Evolutionary conservation across 2,113 vertebrate species (phyloP), one percentile per base, ranked within the genome.

Genomic region (Scomber scombrus): DNA sequence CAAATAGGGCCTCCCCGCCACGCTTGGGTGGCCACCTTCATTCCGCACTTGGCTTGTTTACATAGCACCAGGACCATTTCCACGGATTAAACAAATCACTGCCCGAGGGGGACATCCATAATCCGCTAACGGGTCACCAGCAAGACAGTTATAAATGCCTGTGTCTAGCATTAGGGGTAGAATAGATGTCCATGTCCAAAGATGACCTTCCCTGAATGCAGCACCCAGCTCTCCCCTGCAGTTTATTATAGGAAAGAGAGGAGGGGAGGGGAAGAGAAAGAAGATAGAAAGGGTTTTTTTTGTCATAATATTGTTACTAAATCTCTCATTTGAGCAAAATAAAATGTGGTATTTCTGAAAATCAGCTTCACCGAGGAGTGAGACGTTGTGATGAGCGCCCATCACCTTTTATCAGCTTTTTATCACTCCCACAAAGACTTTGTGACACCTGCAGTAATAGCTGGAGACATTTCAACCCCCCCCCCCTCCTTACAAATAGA

Each of bases 71-170:
- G 95, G 95, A 97, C 95, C 95, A 97, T 97, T 99, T 97, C 96
- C 97, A 96, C 96, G 95, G 96, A 98, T 99, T 98, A 98, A 97
- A 98, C 97, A 97, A 97, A 99, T 99, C 97, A 96, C 96, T 92
- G 94, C 93, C 94, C 95, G 94, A 95, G 96, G 96, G 95, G 97
- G 95, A 97, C 97, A 97, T 98, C 96, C 96, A 96, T 97, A 97
- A 97, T 94, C 95, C 94, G 90, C 95, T 95, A 97, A 97, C 94
- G 95, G 91, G 89, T 95, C 96, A 96, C 95, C 80, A 68, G 85
- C 69, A 93, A 96, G 95, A 96, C 96, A 96, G 94, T 96, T 95
- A 95, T 93, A 95, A 95, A 94, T 93, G 93, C 85, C 87, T 69
- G 80, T 85, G 91, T 84, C 91, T 90, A 80, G 92, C 46, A 54